These are phyloP conservation scores for Cololabis saira DNA, from an alignment of 2,113 vertebrate genomes.

Conservation along the genomic window DNA sequence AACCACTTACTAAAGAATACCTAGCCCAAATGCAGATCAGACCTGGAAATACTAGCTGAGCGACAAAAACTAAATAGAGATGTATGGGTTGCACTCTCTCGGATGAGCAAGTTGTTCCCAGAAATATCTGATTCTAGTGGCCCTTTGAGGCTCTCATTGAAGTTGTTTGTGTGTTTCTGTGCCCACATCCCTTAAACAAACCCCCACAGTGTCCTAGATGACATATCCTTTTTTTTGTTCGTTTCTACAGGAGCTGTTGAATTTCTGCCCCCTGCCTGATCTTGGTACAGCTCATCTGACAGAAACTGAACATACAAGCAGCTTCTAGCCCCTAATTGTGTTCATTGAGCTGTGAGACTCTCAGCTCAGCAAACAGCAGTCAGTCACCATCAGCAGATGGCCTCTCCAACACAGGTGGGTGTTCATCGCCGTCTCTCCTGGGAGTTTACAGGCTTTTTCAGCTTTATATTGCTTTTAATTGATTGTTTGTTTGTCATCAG, in stretches of 20 bases:
- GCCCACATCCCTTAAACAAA: not conserved
- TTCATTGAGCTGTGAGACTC: constrained; percentile 54
- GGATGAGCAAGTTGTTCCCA: no score
- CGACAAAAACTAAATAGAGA: no score
- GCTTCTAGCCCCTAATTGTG: constrained; percentile 56
- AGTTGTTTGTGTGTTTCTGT: no score
- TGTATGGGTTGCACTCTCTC: no score
- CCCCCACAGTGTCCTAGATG: constrained; percentile 7
- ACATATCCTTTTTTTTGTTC: constrained; percentile 7
- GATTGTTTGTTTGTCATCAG: no score
- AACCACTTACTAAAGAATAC: no score
- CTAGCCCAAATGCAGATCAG: no score
- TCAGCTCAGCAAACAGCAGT: constrained; percentile 63
- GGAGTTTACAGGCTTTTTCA: constrained; percentile 13
- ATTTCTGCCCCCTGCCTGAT: constrained; percentile 37
- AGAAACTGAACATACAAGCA: constrained; percentile 46
- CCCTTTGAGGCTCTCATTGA: not conserved
- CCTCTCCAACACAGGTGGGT: constrained; percentile 29
- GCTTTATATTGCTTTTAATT: no score
- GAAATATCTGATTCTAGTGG: no score
- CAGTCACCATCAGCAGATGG: constrained; percentile 51
- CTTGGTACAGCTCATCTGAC: constrained; percentile 41
- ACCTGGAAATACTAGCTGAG: no score
- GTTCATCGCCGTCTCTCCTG: constrained; percentile 31
- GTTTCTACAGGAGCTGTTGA: constrained; percentile 26